Percentiles rank a stretch among this genome's conserved stretches.
Evolutionary conservation across 1,140 invertebrate genomes (phyloP).

Genomic region (Procambarus virginalis): DNA sequence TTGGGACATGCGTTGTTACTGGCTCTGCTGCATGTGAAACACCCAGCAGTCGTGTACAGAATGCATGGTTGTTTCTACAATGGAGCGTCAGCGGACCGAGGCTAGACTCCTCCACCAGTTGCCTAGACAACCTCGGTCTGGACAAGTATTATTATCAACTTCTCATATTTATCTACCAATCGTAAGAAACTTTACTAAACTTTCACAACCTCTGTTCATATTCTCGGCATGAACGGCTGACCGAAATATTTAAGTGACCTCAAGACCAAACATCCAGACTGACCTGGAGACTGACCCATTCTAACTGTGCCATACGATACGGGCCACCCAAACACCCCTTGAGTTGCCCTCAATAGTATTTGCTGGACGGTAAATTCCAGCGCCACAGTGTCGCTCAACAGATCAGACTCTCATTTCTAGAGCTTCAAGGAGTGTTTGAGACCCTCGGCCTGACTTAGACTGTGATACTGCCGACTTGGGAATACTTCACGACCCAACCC

Average conservation of each 20-base stretch:
- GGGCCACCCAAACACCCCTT: neutral
- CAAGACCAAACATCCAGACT: slow-evolving; percentile 7
- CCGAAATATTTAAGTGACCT: neutral
- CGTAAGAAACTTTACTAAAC: neutral
- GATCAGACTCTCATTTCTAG: neutral
- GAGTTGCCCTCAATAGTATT: neutral
- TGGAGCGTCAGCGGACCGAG: neutral
- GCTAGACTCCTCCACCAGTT: neutral
- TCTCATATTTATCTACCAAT: neutral
- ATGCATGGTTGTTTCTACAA: neutral
- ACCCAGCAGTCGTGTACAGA: neutral
- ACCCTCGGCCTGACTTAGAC: neutral
- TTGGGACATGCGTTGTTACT: neutral
- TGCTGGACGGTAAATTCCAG: neutral
- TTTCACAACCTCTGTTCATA: no score
- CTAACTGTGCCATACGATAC: slow-evolving; percentile 30
- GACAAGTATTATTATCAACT: neutral
- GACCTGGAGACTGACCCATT: slow-evolving; percentile 9
- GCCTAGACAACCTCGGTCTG: no score
- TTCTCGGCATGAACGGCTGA: neutral
- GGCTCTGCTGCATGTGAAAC: neutral
- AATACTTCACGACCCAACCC: no score
- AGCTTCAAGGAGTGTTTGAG: neutral
- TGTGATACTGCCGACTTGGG: slow-evolving; percentile 13
- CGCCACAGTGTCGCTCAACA: neutral